Conservation (phyloP, 2,113 vertebrate species). For the Petrocephalus zakoni region DNA sequence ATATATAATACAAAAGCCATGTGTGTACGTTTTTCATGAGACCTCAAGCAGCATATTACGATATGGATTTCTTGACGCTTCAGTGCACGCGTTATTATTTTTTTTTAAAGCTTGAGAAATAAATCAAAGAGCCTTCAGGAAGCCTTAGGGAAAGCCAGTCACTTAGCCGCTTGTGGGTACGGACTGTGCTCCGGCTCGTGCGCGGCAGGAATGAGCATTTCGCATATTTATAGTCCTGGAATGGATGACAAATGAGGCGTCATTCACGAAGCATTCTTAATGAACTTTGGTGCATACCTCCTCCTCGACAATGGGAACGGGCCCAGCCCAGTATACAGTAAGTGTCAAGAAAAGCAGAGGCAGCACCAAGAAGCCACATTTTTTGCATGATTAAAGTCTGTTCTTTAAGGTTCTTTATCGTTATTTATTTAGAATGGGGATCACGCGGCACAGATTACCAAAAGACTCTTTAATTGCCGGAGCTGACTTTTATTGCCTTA, state of each 20-base stretch:
- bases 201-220: neutral
- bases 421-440: neutral
- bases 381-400: neutral
- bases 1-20: neutral
- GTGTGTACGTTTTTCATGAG: neutral
- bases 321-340: neutral
- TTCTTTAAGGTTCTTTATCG: neutral
- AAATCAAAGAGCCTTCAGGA: neutral
- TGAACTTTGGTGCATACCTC: neutral
- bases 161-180: neutral
- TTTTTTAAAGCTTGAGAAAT: neutral
- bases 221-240: neutral
- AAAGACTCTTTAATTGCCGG: neutral
- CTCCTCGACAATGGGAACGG: neutral
- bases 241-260: neutral
- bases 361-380: neutral
- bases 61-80: neutral
- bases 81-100: neutral
- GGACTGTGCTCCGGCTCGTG: neutral
- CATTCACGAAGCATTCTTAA: neutral
- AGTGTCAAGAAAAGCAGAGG: neutral
- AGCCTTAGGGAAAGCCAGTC: neutral
- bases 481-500: neutral
- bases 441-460: neutral
- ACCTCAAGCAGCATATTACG: neutral